Base-by-base conservation (phyloP, 2,888 invertebrate species). In the Eupithecia abbreviata region DNA sequence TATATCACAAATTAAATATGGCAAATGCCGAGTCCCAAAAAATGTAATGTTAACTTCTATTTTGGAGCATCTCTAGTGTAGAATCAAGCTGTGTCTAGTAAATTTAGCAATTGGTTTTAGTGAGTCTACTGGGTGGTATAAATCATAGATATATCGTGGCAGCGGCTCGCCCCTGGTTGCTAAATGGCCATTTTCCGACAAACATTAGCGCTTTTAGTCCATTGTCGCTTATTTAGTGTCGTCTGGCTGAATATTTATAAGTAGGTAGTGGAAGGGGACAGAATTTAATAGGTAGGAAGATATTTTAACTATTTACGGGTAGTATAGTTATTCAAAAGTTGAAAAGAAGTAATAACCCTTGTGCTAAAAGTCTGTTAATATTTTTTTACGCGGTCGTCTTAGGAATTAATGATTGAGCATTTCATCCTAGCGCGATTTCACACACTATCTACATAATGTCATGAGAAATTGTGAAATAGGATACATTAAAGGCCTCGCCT, bases 161-260 rank as follows among this genome's bases (percentile, higher is more conserved):
- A 42, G 15, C 18, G 67, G 18, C 68, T 69, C 45, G 69, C 47
- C 69, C 69, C 49, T 45, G 45, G 67, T 45, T 49, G n/a, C 75
- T 51, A 72, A 78, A 78, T 71, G 72, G 68, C 73, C 71, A 67
- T 76, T 78, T 78, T 71, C 77, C 73, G 75, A 66, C 74, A 18
- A 49, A 74, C 74, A 77, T 77, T 77, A 74, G 51, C 71, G 71
- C 74, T 58, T 70, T 71, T 73, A 70, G 76, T 51, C 30, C 69
- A 43, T 70, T 70, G 49, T 62, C 71, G 72, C 65, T 69, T 76
- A 69, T 73, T 72, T 76, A 73, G 47, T 51, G 45, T 66, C 43
- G 49, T 66, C 62, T 7, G n/a, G 18, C 69, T 69, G 69, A 69
- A 69, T 69, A 69, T 69, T 68, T 67, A 68, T 45, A 43, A 18